A percentile compares a stretch with the other conserved stretches of the same genome.
phyloP scores from a whole-genome alignment of 1,140 invertebrate species.

The Teleopsis dalmanni region DNA sequence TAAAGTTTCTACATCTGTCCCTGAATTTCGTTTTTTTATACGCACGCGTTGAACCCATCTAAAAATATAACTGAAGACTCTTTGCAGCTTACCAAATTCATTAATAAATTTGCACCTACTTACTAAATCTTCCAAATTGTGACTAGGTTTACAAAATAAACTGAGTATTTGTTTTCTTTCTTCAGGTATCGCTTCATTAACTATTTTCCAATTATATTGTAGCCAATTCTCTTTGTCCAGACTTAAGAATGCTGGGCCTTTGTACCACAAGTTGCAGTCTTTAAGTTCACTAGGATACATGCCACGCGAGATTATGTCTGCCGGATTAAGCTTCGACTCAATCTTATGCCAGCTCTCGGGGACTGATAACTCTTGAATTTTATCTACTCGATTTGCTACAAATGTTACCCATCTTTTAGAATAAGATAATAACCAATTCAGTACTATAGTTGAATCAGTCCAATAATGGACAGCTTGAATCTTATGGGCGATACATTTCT shows the following conservation, averaged over 20 bases:
- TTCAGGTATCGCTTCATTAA: too few relatives aligned
- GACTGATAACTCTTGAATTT: background rate
- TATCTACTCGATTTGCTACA: conserved; percentile 8
- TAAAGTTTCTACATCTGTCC: too few relatives aligned
- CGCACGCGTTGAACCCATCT: too few relatives aligned
- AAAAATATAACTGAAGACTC: too few relatives aligned
- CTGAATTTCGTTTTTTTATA: too few relatives aligned
- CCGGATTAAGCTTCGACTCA: conserved; percentile 25
- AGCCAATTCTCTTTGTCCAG: background rate
- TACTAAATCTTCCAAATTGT: too few relatives aligned
- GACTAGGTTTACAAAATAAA: too few relatives aligned
- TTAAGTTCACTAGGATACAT: conserved; percentile 5
- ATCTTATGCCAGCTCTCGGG: background rate
- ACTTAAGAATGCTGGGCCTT: conserved; percentile 18
- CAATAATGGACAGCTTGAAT: conserved; percentile 17
- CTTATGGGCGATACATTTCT: background rate
- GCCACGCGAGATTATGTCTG: conserved; percentile 18
- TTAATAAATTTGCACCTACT: too few relatives aligned
- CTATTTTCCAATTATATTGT: too few relatives aligned
- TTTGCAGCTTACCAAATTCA: too few relatives aligned
- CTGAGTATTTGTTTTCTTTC: too few relatives aligned
- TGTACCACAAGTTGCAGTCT: conserved; percentile 20
- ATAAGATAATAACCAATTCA: conserved; percentile 25
- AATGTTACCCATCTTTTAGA: conserved; percentile 28
- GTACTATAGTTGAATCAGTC: conserved; percentile 31